A percentile compares a stretch with the other conserved stretches of the same genome.
Conservation (phyloP, 2,797 vertebrate genomes). For the Syncerus caffer region DNA sequence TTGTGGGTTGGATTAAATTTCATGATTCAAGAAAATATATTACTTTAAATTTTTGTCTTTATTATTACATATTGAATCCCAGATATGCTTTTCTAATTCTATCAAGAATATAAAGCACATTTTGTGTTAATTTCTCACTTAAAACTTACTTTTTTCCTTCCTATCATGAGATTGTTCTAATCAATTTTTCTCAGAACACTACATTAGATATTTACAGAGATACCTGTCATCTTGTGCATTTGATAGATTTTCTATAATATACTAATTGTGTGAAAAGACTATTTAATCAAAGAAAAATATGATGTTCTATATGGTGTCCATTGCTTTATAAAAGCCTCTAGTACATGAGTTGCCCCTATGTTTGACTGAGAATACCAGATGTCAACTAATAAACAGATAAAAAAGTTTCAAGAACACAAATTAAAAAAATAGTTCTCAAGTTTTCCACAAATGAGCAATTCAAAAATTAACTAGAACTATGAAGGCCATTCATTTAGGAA, state of each 20-base stretch:
- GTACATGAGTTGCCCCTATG: slow-evolving; percentile 2
- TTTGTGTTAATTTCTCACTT: slow-evolving; percentile 19
- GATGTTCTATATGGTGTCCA: neutral
- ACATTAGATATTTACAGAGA: slow-evolving; percentile 44
- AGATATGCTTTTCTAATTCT: neutral
- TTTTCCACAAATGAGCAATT: slow-evolving; percentile 19
- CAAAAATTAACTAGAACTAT: slow-evolving; percentile 36
- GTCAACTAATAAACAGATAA: slow-evolving; percentile 59
- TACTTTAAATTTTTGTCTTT: slow-evolving; percentile 5
- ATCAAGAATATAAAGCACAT: neutral
- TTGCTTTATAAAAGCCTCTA: slow-evolving; percentile 48
- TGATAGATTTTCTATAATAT: slow-evolving; percentile 54
- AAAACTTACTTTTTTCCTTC: neutral
- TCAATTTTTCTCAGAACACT: neutral
- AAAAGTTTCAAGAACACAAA: slow-evolving; percentile 45
- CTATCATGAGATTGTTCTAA: neutral
- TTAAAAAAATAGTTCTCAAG: slow-evolving; percentile 46
- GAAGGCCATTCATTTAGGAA: neutral
- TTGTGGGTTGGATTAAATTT: neutral
- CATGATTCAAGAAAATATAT: slow-evolving; percentile 17
- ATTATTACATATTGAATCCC: neutral
- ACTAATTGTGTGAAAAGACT: slow-evolving; percentile 48
- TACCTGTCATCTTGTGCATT: slow-evolving; percentile 55
- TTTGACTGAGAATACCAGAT: slow-evolving; percentile 63
- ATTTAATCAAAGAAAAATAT: slow-evolving; percentile 36